phyloP scores from a whole-genome alignment of 2,797 vertebrate genomes.

The Phrynocephalus vlangalii region DNA sequence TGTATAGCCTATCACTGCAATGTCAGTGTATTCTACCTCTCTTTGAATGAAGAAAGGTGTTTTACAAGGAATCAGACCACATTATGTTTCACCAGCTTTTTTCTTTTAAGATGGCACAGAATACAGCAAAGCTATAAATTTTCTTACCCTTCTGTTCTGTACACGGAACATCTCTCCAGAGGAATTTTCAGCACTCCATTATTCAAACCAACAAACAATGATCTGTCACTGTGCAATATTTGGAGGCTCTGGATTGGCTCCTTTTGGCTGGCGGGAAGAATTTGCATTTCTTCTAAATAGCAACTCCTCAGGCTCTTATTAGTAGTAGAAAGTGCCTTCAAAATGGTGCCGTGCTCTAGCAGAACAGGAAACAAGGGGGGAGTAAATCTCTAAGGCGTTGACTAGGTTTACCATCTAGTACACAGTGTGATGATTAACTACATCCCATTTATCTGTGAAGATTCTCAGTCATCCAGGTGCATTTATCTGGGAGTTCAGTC shows the following conservation, averaged over 20 bases:
- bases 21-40: conserved; percentile 24
- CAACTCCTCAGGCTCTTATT: conserved; percentile 94
- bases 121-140: conserved; percentile 57
- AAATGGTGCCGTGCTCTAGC: conserved; percentile 93
- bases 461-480: too few relatives aligned
- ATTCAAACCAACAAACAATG: conserved; percentile 92
- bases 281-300: conserved; percentile 97
- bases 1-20: background rate
- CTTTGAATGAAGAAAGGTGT: conserved; percentile 39
- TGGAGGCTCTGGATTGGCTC: conserved; percentile 94
- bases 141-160: conserved; percentile 90
- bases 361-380: conserved; percentile 61
- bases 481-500: too few relatives aligned
- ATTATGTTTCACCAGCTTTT: conserved; percentile 48
- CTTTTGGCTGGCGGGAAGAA: conserved; percentile 83
- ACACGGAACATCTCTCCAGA: conserved; percentile 91
- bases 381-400: conserved; percentile 53
- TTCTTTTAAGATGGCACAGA: conserved; percentile 50
- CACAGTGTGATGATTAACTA: conserved; percentile 34
- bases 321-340: conserved; percentile 93
- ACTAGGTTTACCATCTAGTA: conserved; percentile 37
- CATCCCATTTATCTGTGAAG: conserved; percentile 44
- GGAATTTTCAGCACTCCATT: conserved; percentile 92
- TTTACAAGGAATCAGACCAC: conserved; percentile 35
- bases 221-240: conserved; percentile 93